Conservation (phyloP, 2,888 invertebrate species). For the Heliconius charithonia region DNA sequence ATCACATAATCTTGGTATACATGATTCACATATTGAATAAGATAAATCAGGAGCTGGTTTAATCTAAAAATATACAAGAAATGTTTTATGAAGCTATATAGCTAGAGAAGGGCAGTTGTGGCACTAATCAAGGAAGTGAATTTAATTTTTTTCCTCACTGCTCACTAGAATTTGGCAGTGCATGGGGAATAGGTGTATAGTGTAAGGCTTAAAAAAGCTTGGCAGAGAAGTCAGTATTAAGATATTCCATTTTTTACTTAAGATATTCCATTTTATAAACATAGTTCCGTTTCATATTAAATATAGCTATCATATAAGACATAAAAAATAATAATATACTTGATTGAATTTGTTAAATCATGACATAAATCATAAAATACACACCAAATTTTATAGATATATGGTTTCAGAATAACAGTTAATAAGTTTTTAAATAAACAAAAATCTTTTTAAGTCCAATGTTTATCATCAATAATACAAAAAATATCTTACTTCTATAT, state of each 20-base stretch:
- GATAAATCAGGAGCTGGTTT: slow-evolving; percentile 45
- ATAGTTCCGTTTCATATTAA: no score
- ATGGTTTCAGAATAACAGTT: not conserved
- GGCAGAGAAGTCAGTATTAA: no score
- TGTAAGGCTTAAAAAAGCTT: no score
- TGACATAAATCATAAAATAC: slow-evolving; percentile 6
- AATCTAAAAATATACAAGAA: slow-evolving; percentile 56
- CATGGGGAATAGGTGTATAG: no score
- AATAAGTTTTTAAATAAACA: not conserved
- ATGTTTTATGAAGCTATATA: not conserved
- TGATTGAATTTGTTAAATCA: not conserved
- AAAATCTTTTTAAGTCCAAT: not conserved
- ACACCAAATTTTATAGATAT: not conserved
- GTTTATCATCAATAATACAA: not conserved
- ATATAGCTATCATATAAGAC: no score
- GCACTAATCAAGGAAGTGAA: not conserved
- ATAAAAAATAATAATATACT: not conserved
- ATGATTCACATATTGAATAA: slow-evolving; percentile 65
- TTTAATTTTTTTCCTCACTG: not conserved
- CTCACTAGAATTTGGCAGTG: no score
- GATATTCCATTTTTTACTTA: no score
- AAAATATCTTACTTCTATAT: slow-evolving; percentile 59
- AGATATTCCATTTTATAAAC: no score
- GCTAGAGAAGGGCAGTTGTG: not conserved
- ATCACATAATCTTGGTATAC: slow-evolving; percentile 58